Conservation (phyloP, 2,888 invertebrate species). For the Hyppa rectilinea region DNA sequence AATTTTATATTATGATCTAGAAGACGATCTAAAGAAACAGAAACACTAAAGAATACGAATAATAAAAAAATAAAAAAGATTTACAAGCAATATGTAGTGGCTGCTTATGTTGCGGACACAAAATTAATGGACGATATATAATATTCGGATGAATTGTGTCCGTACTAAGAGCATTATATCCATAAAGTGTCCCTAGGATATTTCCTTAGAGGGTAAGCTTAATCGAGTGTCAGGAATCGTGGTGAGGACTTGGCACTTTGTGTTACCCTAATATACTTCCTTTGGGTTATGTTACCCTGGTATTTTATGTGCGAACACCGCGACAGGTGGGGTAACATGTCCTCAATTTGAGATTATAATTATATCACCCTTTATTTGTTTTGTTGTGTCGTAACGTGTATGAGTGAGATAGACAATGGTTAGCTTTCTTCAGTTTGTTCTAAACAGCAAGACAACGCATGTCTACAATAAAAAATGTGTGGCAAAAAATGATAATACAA, state of each 20-base stretch:
- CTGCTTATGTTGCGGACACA: conserved; percentile 44
- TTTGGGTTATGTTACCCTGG: conserved; percentile 23
- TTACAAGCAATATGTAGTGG: conserved; percentile 50
- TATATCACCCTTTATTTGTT: background rate
- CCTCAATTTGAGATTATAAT: background rate
- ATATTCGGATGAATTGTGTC: conserved; percentile 50
- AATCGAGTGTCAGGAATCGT: conserved; percentile 53
- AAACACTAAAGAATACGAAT: conserved; percentile 14
- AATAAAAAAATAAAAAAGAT: conserved; percentile 55
- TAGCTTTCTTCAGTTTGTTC: background rate
- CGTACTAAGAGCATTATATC: conserved; percentile 51
- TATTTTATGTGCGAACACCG: conserved; percentile 12
- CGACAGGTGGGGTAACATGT: background rate
- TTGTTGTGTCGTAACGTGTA: background rate
- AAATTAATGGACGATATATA: conserved; percentile 53
- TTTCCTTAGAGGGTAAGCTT: conserved; percentile 52
- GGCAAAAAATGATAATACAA: too few species aligned
- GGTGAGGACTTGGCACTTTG: conserved; percentile 23
- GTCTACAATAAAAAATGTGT: too few species aligned
- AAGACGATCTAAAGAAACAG: background rate
- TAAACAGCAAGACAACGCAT: background rate
- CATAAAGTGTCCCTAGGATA: conserved; percentile 54
- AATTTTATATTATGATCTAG: too few species aligned
- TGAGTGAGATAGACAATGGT: background rate
- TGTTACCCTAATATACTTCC: background rate